Evolutionary conservation across 2,888 invertebrate species (phyloP), one percentile per base, ranked within the genome.

Genomic region (Esperia sulphurella): DNA sequence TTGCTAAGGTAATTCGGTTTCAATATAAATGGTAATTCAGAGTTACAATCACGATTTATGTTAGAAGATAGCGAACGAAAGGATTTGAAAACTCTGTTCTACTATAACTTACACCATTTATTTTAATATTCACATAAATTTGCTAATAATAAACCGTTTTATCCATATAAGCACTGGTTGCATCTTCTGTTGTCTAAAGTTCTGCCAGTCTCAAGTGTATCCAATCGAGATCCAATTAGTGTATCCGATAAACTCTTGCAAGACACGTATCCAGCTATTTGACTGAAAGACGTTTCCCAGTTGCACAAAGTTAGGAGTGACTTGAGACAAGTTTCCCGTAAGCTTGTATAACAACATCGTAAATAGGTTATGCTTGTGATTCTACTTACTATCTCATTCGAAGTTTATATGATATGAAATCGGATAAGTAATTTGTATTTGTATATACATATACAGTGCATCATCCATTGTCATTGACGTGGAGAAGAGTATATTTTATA

Each of bases 221-320:
- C 37, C 35, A 30, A 46, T 35, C n/a, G n/a, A n/a, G 41, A 50
- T 45, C 45, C 47, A 50, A 50, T 50, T 50, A 50, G 43, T 37
- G 35, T 33, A 43, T 40, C 43, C 43, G 46, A 40, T 43, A 43
- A 33, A 41, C 41, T 21, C 31, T 30, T 40, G 13, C 39, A 29
- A n/a, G 14, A 8, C 29, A 29, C 29, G 28, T 41, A 41, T 41
- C 29, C n/a, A 28, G 29, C 41, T 28, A 14, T 28, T 45, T 14
- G 39, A 14, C 39, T 39, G 14, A 45, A 56, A 50, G 35, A 35
- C 10, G 35, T n/a, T 35, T n/a, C 35, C 35, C 9, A 35, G 35
- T 35, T 35, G 6, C 35, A n/a, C n/a, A 3, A 35, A 35, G n/a
- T 35, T 35, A 33, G 6, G 8, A 30, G 8, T 10, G 35, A 35